phyloP scores from a whole-genome alignment of 2,113 vertebrate genomes.

The Callorhinus ursinus region DNA sequence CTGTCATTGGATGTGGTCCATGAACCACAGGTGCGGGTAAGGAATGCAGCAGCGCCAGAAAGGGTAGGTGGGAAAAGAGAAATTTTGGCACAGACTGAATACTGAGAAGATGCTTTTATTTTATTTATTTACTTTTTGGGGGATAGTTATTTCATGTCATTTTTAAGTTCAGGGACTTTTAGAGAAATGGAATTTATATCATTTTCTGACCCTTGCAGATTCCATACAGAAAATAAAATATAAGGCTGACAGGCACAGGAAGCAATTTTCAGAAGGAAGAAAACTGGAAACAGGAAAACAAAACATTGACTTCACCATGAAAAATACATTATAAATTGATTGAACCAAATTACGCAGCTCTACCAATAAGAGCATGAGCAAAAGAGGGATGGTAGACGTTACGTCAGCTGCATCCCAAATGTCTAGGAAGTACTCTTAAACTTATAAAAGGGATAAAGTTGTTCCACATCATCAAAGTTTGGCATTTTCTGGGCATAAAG shows the following conservation, averaged over 20 bases:
- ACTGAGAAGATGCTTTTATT: not conserved
- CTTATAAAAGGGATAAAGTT: not conserved
- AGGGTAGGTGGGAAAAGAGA: not conserved
- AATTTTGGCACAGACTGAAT: not conserved
- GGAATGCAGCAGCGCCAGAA: not conserved
- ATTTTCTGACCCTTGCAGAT: not conserved
- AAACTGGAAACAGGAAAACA: not conserved
- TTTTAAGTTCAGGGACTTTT: not conserved
- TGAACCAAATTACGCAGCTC: not conserved
- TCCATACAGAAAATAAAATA: not conserved
- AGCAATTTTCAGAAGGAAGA: not conserved
- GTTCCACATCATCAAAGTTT: not conserved
- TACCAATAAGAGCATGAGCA: not conserved
- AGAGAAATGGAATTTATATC: not conserved
- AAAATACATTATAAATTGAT: not conserved
- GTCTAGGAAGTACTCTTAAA: not conserved
- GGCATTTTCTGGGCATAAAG: not conserved
- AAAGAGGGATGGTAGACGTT: not conserved
- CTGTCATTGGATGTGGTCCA: too few species aligned
- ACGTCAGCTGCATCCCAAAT: conserved; percentile 84
- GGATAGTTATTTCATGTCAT: not conserved
- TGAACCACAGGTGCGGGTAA: too few species aligned
- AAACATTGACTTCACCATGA: not conserved
- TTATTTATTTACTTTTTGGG: not conserved
- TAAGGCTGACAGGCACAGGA: not conserved